These are phyloP conservation scores for Cantharis rufa DNA, from an alignment of 2,888 invertebrate genomes.

Conservation along the genomic window DNA sequence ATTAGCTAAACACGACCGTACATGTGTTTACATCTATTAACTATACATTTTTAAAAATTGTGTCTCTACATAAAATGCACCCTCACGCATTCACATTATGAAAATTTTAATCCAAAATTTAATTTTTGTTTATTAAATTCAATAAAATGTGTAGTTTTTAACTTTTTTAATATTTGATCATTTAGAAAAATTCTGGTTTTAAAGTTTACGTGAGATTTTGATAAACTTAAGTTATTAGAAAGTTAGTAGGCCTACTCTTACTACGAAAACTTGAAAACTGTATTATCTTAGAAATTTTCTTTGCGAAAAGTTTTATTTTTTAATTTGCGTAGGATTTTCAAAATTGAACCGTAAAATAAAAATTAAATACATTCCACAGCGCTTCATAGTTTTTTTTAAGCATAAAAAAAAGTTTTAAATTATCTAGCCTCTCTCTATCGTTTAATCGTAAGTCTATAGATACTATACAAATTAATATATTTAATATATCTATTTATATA, in stretches of 20 bases:
- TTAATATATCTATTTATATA: no score
- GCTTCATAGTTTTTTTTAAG: not conserved
- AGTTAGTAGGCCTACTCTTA: not conserved
- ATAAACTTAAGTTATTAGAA: not conserved
- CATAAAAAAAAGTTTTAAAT: not conserved
- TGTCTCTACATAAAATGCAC: not conserved
- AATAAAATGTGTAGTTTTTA: not conserved
- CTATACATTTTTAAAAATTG: not conserved
- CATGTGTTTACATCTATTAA: not conserved
- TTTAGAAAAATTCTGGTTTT: not conserved
- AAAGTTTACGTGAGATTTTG: not conserved
- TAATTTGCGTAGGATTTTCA: not conserved
- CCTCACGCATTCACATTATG: not conserved
- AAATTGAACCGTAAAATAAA: not conserved
- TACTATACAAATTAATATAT: no score
- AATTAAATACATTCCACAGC: not conserved
- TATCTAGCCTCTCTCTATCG: no score
- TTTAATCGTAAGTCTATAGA: no score
- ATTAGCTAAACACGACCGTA: slow-evolving; percentile 2
- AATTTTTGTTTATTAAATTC: not conserved
- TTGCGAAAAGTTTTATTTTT: not conserved
- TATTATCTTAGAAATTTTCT: not conserved
- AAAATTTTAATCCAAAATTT: not conserved
- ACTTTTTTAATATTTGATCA: not conserved
- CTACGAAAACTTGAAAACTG: not conserved